Conservation (phyloP, 2,797 vertebrate species). For the Natrix natrix region DNA sequence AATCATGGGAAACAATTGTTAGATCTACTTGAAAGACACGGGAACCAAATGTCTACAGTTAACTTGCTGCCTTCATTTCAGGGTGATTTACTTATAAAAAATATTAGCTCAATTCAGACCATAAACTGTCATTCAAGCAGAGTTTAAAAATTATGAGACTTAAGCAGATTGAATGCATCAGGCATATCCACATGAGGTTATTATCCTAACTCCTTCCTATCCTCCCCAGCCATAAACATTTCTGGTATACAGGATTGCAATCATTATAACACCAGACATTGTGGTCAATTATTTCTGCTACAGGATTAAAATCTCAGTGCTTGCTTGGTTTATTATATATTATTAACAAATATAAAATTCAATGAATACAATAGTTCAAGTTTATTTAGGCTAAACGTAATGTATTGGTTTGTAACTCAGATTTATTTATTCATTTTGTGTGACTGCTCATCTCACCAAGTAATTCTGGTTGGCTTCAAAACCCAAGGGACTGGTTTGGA, state of each 20-base stretch:
- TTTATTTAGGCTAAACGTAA: neutral
- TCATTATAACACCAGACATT: neutral
- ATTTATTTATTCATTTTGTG: neutral
- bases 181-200: neutral
- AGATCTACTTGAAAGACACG: neutral
- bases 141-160: neutral
- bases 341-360: neutral
- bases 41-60: neutral
- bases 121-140: neutral
- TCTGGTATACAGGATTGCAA: neutral
- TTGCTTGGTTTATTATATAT: neutral
- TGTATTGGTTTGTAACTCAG: neutral
- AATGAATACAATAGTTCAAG: neutral
- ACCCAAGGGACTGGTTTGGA: too few relatives aligned
- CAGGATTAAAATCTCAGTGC: neutral
- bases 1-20: constrained; percentile 11
- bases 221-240: neutral
- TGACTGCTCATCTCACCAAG: neutral
- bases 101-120: neutral
- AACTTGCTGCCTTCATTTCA: constrained; percentile 1
- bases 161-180: neutral
- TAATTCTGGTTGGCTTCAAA: neutral
- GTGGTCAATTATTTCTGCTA: neutral
- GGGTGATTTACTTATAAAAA: neutral
- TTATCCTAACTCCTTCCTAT: neutral